phyloP scores from a whole-genome alignment of 2,888 invertebrate species.

The Nemurella pictetii region DNA sequence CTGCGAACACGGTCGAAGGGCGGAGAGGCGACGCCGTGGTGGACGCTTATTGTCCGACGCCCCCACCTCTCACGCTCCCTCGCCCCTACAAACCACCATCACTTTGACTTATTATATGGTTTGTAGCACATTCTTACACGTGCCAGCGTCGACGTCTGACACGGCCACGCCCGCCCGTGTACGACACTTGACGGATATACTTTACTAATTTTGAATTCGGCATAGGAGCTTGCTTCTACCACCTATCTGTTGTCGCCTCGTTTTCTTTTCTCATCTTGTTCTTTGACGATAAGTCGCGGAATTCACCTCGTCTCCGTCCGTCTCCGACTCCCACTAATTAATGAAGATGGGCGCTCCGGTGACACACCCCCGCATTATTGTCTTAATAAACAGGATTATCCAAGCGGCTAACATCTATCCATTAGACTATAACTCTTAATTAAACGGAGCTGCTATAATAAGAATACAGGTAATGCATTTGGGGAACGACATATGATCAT shows the following conservation, averaged over 20 bases:
- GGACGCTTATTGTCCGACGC: conserved; percentile 30
- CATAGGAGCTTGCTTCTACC: conserved; percentile 11
- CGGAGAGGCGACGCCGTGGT: not conserved
- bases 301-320: not conserved
- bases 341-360: conserved; percentile 2
- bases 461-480: not conserved
- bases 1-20: conserved; percentile 28
- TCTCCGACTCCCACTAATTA: not conserved
- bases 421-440: not conserved
- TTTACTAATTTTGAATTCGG: conserved; percentile 24
- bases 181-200: conserved; percentile 6
- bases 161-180: conserved; percentile 10
- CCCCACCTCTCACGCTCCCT: not conserved
- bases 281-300: not conserved
- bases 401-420: not conserved
- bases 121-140: conserved; percentile 30
- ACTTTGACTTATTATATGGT: conserved; percentile 25
- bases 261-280: not conserved
- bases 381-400: not conserved
- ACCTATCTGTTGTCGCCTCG: not conserved
- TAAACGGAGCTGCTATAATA: not conserved
- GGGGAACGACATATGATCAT: no score
- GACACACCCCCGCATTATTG: not conserved
- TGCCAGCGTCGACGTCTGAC: not conserved
- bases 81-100: conserved; percentile 11